Conservation (phyloP, 2,888 invertebrate species). For the Eilema caniola region DNA sequence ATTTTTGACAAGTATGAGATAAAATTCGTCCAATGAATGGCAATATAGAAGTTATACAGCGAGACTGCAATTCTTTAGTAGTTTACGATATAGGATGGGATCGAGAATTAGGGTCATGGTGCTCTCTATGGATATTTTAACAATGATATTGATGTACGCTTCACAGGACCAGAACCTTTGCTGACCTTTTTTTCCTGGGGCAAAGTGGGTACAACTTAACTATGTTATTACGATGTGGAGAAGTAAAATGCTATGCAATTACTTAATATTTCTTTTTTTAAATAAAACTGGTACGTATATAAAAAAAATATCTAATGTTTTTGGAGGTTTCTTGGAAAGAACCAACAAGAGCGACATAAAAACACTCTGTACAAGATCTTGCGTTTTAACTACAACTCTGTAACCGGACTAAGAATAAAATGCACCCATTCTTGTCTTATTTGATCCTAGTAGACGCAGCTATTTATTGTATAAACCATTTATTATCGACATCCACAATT, state of each 20-base stretch:
- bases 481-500: constrained; percentile 56
- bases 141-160: background rate
- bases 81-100: background rate
- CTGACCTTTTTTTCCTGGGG: background rate
- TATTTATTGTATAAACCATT: constrained; percentile 56
- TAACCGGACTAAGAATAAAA: constrained; percentile 26
- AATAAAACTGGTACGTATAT: background rate
- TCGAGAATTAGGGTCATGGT: background rate
- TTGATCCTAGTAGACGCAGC: constrained; percentile 44
- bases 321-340: background rate
- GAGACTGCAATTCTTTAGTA: background rate
- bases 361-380: background rate
- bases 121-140: background rate
- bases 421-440: constrained; percentile 46
- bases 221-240: background rate
- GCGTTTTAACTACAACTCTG: constrained; percentile 29
- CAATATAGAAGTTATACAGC: background rate
- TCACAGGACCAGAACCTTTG: background rate
- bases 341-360: too few relatives aligned
- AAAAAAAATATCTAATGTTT: background rate
- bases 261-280: background rate
- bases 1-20: background rate
- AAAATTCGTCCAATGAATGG: background rate
- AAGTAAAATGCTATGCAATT: background rate
- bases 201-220: background rate